These are phyloP conservation scores for Anthonomus grandis DNA, from an alignment of 1,140 invertebrate genomes.

Conservation along the genomic window DNA sequence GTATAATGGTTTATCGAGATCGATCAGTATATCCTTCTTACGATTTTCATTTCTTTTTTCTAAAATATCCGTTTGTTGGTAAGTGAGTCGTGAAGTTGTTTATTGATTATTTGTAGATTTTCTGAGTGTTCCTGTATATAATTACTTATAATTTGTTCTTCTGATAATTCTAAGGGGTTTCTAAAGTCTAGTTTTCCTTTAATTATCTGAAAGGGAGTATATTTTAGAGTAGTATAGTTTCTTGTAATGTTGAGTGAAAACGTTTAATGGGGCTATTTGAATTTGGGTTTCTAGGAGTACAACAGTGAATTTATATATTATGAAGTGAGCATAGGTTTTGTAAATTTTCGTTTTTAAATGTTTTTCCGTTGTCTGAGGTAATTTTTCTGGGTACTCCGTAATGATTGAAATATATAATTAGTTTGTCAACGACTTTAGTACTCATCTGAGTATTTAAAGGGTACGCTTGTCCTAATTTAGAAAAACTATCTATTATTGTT, in stretches of 20 bases:
- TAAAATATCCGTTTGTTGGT: no score
- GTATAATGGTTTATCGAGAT: no score
- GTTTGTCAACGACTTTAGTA: background rate
- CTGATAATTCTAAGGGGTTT: no score
- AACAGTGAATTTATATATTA: conserved; percentile 13
- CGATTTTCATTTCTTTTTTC: no score
- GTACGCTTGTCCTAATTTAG: conserved; percentile 14
- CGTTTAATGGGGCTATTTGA: conserved; percentile 3
- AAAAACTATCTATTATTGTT: conserved; percentile 7
- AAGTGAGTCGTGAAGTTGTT: no score
- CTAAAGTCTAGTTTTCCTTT: no score
- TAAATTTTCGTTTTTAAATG: conserved; percentile 5
- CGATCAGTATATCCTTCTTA: no score
- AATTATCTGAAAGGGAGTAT: conserved; percentile 16
- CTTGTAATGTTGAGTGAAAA: conserved; percentile 7
- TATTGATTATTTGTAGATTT: no score
- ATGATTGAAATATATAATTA: conserved; percentile 1
- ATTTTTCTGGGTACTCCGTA: background rate
- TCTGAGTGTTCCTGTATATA: no score
- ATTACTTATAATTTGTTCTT: no score
- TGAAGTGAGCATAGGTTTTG: conserved; percentile 7
- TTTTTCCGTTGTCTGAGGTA: conserved; percentile 4
- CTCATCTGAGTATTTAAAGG: background rate
- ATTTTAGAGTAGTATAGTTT: conserved; percentile 5
- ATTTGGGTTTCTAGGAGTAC: background rate